Percentiles rank a stretch among this genome's conserved stretches.
These are phyloP conservation scores for Trachymyrmex cornetzi DNA, from an alignment of 1,140 invertebrate genomes.

Conservation along the genomic window DNA sequence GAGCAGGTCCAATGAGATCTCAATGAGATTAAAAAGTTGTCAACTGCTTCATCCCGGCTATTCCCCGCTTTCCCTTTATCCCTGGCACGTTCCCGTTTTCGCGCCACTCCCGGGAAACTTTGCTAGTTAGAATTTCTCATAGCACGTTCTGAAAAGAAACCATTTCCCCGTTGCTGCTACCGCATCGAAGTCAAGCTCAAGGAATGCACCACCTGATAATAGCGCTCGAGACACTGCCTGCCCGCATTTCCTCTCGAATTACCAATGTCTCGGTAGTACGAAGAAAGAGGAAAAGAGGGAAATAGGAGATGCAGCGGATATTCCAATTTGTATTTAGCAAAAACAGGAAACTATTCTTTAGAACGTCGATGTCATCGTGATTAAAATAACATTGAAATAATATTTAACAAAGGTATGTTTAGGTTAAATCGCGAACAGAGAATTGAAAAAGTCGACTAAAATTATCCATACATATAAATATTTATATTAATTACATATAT, in stretches of 20 bases:
- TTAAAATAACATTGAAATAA: constrained; percentile 18
- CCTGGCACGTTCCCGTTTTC: constrained; percentile 50
- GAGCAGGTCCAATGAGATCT: constrained; percentile 75
- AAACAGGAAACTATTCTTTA: background rate
- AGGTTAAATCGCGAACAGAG: background rate
- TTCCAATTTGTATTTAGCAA: constrained; percentile 31
- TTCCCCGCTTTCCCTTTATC: constrained; percentile 46
- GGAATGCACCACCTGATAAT: constrained; percentile 61
- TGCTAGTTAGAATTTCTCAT: constrained; percentile 78
- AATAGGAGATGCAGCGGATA: background rate
- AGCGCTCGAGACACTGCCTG: constrained; percentile 44
- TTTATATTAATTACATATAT: constrained; percentile 2
- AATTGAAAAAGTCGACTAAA: background rate
- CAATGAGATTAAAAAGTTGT: constrained; percentile 80
- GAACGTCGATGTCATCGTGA: background rate
- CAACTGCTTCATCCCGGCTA: constrained; percentile 70
- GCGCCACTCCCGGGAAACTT: constrained; percentile 69
- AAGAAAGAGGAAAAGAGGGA: background rate
- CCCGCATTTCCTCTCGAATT: constrained; percentile 50
- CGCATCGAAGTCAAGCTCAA: constrained; percentile 68
- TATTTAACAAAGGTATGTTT: background rate
- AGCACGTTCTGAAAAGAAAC: constrained; percentile 75
- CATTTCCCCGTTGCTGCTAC: constrained; percentile 57
- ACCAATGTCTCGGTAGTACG: constrained; percentile 9
- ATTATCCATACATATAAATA: background rate